Percentiles rank a stretch among this genome's conserved stretches.
These are phyloP conservation scores for Florisuga fusca DNA, from an alignment of 2,797 vertebrate genomes.

Conservation along the genomic window DNA sequence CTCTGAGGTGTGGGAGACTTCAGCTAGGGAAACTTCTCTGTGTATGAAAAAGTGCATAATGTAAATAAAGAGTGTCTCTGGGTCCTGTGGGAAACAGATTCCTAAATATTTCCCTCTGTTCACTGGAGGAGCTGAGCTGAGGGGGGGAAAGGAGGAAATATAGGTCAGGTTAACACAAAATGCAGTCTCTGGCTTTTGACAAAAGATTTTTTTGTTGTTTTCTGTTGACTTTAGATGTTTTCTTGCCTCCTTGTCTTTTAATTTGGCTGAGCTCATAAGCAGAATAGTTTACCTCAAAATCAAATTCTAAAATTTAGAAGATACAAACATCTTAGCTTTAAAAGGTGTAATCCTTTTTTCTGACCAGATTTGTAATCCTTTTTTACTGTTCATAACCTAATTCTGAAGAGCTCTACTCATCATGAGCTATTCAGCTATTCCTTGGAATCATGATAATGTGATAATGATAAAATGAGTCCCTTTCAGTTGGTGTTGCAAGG, in stretches of 20 bases:
- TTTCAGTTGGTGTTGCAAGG: background rate
- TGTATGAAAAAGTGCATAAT: too few relatives aligned
- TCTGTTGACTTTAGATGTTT: background rate
- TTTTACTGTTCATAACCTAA: background rate
- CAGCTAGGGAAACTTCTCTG: accelerated
- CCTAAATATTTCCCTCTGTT: background rate
- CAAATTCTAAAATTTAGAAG: background rate
- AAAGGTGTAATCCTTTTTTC: background rate
- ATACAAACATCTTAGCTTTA: background rate
- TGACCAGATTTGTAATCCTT: too few relatives aligned
- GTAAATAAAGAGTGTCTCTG: too few relatives aligned
- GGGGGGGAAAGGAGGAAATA: background rate
- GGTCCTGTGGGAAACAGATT: background rate
- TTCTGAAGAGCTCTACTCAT: background rate
- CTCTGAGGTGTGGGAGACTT: background rate
- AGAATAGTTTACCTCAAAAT: background rate
- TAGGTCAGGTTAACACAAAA: background rate
- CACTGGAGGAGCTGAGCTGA: background rate
- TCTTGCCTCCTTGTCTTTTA: background rate
- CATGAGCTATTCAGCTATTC: background rate
- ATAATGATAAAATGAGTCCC: background rate
- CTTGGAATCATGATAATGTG: background rate
- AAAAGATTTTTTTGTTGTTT: background rate
- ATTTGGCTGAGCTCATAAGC: background rate
- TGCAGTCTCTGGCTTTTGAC: background rate